Evolutionary conservation across 2,888 invertebrate genomes (phyloP), one percentile per base, ranked within the genome.

Genomic region (Lycocerus yunnanus): DNA sequence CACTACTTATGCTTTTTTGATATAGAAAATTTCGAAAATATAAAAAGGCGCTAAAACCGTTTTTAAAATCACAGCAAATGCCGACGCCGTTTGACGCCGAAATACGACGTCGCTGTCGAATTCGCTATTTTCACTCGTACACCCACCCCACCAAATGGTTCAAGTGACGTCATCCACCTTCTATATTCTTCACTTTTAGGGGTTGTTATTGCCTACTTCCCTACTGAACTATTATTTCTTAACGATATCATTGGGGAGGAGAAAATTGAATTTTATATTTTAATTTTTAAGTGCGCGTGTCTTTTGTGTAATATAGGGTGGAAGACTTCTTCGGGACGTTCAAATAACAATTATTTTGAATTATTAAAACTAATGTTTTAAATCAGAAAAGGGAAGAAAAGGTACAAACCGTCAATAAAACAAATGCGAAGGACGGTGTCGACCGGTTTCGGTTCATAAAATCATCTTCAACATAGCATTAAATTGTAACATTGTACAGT

Each of bases 121-220:
- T 66, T 63, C 66, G 60, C 77, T 60, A 74, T 73, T 76, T 72
- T 71, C 68, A 68, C 43, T 65, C 43, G 77, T 63, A 63, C 61
- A 76, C 79, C 75, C 78, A 80, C 78, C 79, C 77, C 69, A 66
- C 72, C 77, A 78, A 43, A 79, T 79, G 80, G 79, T 77, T 79
- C 76, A 61, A 18, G 20, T 80, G 76, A 78, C 80, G 80, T 80
- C 79, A 80, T 27, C 59, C 76, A 74, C 73, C 76, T 73, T 74
- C 71, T 15, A 16, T 27, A 63, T 66, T 61, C 66, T 68, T 70
- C n/a, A 14, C 21, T 15, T 73, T 59, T 20, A 58, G 24, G 72
- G 74, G 74, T 69, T 16, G 18, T 61, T 77, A 78, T 81, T 81
- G 79, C 79, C 81, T 78, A 83, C 79, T 83, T 82, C 82, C 83